phyloP scores from a whole-genome alignment of 2,113 vertebrate species.

The Carollia perspicillata region DNA sequence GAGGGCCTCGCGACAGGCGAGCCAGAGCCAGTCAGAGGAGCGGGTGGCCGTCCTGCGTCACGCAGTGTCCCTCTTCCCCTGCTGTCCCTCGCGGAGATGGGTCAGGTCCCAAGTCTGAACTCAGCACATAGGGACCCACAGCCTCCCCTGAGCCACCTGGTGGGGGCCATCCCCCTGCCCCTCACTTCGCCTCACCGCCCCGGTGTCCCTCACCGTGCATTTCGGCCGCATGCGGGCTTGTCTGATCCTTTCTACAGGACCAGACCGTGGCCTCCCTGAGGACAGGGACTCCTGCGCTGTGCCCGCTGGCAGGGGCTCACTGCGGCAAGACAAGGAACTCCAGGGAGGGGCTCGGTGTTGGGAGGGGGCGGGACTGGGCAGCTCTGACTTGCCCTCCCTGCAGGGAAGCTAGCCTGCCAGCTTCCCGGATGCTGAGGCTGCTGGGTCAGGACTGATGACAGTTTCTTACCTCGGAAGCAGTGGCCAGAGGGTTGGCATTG shows the following conservation, averaged over 20 bases:
- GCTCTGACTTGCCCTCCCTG: too few relatives aligned
- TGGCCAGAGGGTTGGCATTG: background rate
- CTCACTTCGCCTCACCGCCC: fast-evolving
- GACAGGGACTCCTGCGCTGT: background rate
- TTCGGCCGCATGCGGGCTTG: background rate
- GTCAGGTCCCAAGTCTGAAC: background rate
- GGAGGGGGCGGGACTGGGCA: too few relatives aligned
- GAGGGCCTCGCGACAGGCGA: too few relatives aligned
- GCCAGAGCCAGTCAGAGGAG: fast-evolving
- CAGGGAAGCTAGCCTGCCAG: background rate
- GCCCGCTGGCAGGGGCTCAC: too few relatives aligned
- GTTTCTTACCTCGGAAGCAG: background rate
- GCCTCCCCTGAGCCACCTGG: too few relatives aligned
- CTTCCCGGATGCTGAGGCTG: fast-evolving
- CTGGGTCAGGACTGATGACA: background rate
- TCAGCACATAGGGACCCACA: fast-evolving
- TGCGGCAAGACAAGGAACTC: too few relatives aligned
- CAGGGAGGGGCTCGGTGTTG: too few relatives aligned
- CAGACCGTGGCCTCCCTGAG: background rate
- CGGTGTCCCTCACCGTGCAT: background rate
- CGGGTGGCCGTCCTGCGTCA: too few relatives aligned
- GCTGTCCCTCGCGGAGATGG: fast-evolving
- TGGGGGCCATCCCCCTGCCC: background rate
- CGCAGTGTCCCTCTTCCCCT: background rate
- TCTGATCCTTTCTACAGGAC: background rate